Evolutionary conservation across 2,888 invertebrate genomes (phyloP), one percentile per base, ranked within the genome.

Genomic region (Bellardia bayeri): DNA sequence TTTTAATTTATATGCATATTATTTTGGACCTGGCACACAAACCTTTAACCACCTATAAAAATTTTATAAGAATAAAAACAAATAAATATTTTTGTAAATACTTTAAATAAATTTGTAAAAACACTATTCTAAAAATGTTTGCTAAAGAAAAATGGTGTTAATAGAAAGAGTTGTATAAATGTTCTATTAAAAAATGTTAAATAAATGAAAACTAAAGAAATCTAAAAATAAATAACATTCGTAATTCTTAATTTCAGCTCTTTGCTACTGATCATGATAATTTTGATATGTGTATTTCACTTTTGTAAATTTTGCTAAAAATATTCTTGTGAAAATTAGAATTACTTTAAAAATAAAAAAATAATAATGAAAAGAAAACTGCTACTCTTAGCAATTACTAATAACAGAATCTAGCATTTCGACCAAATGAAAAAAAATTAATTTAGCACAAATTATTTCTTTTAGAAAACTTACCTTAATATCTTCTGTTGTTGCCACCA

Each of bases 401-500:
- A 56, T 23, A 51, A 56, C 23, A 51, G 13, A n/a, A 30, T 9
- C 40, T 64, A 66, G 23, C 56, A 56, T 63, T 42, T 71, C 2
- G 51, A 14, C 14, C 30, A 75, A 63, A 45, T 5, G 30, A 72
- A 69, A 69, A 13, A n/a, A 13, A 51, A 61, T 23, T 2, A 40
- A 66, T 49, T 0, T 7, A 30, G 49, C 0, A 51, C n/a, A 51
- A 23, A 23, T 1, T 23, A 33, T 30, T 8, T 54, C 88, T 86
- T 89, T 91, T 90, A 89, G 89, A 91, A 89, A 88, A 85, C 90
- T 89, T 87, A 90, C 91, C 92, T 93, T 91, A 91, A 90, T 94
- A 94, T 94, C 94, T 86, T 94, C 94, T 69, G 88, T 92, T 93
- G 82, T 93, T 93, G 85, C 93, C 92, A 76, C 91, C 92, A 85